Evolutionary conservation across 2,113 vertebrate species (phyloP), one percentile per base, ranked within the genome.

Genomic region (Tapirus terrestris): DNA sequence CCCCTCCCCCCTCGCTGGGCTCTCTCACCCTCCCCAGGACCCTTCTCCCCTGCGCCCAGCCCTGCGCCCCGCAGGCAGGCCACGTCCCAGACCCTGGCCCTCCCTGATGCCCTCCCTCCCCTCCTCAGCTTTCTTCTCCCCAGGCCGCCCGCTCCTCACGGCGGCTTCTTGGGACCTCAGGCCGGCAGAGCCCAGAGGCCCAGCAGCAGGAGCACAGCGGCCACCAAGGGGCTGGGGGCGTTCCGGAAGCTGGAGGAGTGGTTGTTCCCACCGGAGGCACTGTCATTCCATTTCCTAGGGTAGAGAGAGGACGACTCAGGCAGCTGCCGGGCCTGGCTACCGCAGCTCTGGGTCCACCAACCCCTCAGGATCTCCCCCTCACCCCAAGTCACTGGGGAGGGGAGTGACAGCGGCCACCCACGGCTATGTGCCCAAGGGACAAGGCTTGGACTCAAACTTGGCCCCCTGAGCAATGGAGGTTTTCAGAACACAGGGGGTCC

Each of bases 201-300:
- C 48, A 88, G 31, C 6, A 56, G 0, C 73, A 94, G 43, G 4
- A 83, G 17, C 18, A 2, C 3, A 0, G 0, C 0, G 3, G 4
- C 0, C 17, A 1, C 0, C 2, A 5, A 2, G 13, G 29, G 10
- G 56, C 20, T 1, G 43, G 36, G 5, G 33, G 12, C 2, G 23
- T 14, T 21, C 3, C 0, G 0, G 11, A 23, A 27, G 60, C 36
- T 85, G 70, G 17, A 0, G 9, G 63, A 56, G n/a, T 2, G 2
- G 2, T 8, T 9, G 18, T 6, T n/a, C 3, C 0, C 0, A 7
- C 6, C 29, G 1, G 3, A 5, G 17, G 16, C 16, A 3, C 13
- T 13, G 14, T 18, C 68, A 8, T 39, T 39, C 12, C 53, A 3
- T 9, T 11, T 29, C 53, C 96, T 97, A 87, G 17, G 27, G 53